Evolutionary conservation across 2,888 invertebrate genomes (phyloP).

Genomic region (Oscheius sp.): DNA sequence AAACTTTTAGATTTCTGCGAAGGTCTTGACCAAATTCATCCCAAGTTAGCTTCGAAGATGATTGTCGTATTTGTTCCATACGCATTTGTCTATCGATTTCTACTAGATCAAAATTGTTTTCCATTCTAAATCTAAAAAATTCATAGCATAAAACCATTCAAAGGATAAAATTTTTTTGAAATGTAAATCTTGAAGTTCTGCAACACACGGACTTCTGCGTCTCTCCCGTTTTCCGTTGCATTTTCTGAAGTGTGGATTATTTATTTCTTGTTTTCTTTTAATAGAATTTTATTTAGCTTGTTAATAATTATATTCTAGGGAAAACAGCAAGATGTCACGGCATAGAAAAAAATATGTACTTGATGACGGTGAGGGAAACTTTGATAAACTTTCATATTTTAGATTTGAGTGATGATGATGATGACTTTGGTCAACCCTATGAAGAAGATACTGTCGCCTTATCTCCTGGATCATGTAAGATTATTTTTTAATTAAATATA

Average conservation of each 20-base stretch:
- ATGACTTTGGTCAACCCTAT: constrained; percentile 55
- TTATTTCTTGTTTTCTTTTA: background rate
- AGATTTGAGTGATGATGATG: constrained; percentile 51
- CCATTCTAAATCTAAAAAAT: no score
- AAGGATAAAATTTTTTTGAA: background rate
- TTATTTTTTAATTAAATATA: background rate
- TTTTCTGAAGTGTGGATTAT: background rate
- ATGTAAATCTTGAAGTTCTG: background rate
- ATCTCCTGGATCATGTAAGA: constrained; percentile 40
- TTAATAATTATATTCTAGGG: no score
- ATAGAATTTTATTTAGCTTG: background rate
- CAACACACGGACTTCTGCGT: background rate
- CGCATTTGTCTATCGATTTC: constrained; percentile 44
- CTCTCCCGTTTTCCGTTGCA: background rate
- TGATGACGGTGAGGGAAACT: background rate
- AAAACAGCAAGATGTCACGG: background rate
- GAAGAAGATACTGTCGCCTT: constrained; percentile 58
- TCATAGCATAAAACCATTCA: no score
- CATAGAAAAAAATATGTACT: constrained; percentile 7
- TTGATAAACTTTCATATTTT: background rate
- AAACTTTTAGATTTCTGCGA: constrained; percentile 42
- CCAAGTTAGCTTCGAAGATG: constrained; percentile 39
- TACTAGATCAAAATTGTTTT: constrained; percentile 43
- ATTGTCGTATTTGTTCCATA: constrained; percentile 45
- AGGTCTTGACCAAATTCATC: constrained; percentile 39